These are phyloP conservation scores for Scylla paramamosain DNA, from an alignment of 1,140 invertebrate species.

Conservation along the genomic window DNA sequence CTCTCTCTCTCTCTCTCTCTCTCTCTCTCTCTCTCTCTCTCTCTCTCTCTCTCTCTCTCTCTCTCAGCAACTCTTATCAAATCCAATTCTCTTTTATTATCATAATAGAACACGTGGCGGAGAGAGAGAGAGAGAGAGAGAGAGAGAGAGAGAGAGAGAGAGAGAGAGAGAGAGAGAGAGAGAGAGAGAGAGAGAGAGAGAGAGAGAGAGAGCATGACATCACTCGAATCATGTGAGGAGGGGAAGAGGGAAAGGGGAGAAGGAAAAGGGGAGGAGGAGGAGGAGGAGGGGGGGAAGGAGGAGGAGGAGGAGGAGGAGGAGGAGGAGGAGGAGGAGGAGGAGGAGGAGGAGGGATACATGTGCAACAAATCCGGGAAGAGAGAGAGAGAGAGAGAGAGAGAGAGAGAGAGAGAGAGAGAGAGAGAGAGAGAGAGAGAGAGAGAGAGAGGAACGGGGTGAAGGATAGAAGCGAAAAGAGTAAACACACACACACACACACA, in stretches of 20 bases:
- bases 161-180: background rate
- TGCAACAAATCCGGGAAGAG: background rate
- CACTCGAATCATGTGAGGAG: background rate
- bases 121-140: background rate
- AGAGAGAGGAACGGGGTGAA: background rate
- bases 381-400: conserved; percentile 29
- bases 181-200: conserved; percentile 16
- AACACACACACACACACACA: background rate
- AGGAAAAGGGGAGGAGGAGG: background rate
- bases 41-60: background rate
- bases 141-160: background rate
- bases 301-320: background rate
- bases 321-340: conserved; percentile 21
- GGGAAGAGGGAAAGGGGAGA: background rate
- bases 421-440: no score
- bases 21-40: background rate
- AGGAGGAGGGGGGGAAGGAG: background rate
- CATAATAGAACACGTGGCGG: background rate
- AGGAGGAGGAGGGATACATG: background rate
- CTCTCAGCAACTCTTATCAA: background rate
- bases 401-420: background rate
- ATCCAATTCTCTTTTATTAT: background rate
- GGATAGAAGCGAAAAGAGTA: no score
- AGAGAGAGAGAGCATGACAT: conserved; percentile 8
- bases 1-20: background rate